phyloP scores from a whole-genome alignment of 2,113 vertebrate genomes.

The Semnornis frantzii region DNA sequence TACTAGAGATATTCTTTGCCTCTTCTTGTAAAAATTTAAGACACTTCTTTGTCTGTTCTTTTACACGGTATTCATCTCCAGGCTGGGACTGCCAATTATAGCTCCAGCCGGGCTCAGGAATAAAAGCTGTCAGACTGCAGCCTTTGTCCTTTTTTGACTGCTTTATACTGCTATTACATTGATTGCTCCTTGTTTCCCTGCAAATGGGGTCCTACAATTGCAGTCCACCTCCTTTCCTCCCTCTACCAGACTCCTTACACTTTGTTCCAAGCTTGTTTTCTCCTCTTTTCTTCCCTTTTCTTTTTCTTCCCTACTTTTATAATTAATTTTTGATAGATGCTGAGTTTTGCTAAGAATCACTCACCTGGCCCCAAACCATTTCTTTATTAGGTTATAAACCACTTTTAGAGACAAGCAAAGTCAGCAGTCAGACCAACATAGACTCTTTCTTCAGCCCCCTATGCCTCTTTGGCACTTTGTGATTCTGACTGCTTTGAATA shows the following conservation, averaged over 20 bases:
- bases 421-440: background rate
- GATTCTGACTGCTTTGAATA: conserved; percentile 50
- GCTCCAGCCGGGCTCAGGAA: conserved; percentile 1
- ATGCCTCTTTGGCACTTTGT: conserved; percentile 23
- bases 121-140: conserved; percentile 24
- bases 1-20: background rate
- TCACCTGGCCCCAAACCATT: background rate
- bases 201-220: background rate
- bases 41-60: conserved; percentile 39
- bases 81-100: conserved; percentile 4
- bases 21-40: conserved; percentile 14
- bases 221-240: conserved; percentile 35
- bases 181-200: conserved; percentile 53
- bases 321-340: background rate
- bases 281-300: background rate
- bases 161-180: conserved; percentile 44
- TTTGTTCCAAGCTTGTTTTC: background rate
- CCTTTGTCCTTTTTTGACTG: conserved; percentile 46
- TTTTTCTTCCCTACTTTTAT: background rate
- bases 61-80: conserved; percentile 3
- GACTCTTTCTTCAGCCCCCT: background rate
- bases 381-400: conserved; percentile 48
- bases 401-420: background rate
- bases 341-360: background rate
- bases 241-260: conserved; percentile 10